Percentiles rank a stretch among this genome's conserved stretches.
These are phyloP conservation scores for Diachasmimorpha longicaudata DNA, from an alignment of 1,140 invertebrate species.

Conservation along the genomic window DNA sequence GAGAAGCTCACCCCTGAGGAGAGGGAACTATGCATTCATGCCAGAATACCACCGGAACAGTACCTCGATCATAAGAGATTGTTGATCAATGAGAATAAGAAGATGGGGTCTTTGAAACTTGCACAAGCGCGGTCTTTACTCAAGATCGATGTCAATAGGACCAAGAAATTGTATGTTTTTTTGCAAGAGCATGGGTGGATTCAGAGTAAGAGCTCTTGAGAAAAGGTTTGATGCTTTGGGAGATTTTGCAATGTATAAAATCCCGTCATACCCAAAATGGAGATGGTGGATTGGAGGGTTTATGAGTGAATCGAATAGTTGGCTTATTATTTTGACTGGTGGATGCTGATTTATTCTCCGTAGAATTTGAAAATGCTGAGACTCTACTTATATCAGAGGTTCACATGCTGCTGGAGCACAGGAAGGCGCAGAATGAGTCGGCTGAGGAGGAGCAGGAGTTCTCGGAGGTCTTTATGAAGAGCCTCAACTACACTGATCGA, in stretches of 20 bases:
- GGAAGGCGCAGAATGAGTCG: constrained; percentile 96
- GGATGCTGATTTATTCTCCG: constrained; percentile 45
- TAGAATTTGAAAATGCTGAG: constrained; percentile 98
- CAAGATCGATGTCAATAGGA: constrained; percentile 95
- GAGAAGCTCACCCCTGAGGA: constrained; percentile 77
- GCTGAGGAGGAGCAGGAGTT: constrained; percentile 98
- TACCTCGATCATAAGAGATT: constrained; percentile 80
- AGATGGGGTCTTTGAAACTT: constrained; percentile 73
- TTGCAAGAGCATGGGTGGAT: constrained; percentile 76
- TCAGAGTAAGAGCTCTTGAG: constrained; percentile 42
- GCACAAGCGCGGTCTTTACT: constrained; percentile 81
- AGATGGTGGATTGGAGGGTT: not conserved
- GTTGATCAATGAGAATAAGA: constrained; percentile 77
- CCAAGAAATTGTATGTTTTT: constrained; percentile 87
- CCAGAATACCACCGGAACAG: constrained; percentile 76
- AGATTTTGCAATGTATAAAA: no score
- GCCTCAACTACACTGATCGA: constrained; percentile 92
- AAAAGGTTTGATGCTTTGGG: no score
- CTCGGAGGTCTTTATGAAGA: constrained; percentile 98
- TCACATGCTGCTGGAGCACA: constrained; percentile 95
- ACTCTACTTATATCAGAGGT: constrained; percentile 98
- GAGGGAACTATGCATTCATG: constrained; percentile 75
- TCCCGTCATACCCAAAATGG: no score
- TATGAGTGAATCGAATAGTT: no score
- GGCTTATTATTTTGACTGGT: not conserved